Base-by-base conservation (phyloP, 1,140 invertebrate species). In the Diorhabda elongata region DNA sequence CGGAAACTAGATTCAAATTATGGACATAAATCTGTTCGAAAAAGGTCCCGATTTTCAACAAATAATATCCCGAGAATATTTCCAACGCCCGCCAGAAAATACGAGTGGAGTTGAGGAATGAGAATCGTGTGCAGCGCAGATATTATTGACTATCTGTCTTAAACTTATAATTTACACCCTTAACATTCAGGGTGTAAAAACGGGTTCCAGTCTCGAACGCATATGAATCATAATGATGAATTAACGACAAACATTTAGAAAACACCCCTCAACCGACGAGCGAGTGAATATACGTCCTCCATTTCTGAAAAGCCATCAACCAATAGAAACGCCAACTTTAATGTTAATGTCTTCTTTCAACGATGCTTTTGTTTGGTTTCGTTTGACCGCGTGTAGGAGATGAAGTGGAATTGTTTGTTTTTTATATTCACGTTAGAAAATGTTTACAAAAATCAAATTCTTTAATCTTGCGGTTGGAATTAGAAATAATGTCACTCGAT, bases 201-300 rank as follows among this genome's bases (percentile, higher is more conserved):
- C 79, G 77, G 72, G 74, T 77, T 76, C 76, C 79, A 74, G 75
- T 78, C 79, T 80, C 79, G 72, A 80, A 79, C 78, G 79, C 79
- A 78, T 80, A 80, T 80, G 79, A 80, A 80, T 80, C 79, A 80
- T 80, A 78, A 80, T 80, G 79, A 80, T 80, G 79, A 80, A 80
- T 80, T 80, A 80, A 79, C 79, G 79, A 80, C 79, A 79, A 79
- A 79, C 79, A 79, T 80, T 80, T 79, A 80, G 79, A 80, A 80
- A 80, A 80, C 78, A 78, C 76, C 78, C 78, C 76, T 78, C 75
- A 73, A 74, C 70, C 68, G 71, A 66, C 59, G 52, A 65, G 11
- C 68, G 68, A 66, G 69, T 26, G 26, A 26, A 26, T 70, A 60
- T 67, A 70, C 68, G 57, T 67, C 65, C 47, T 65, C 41, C 47